Percentiles rank a stretch among this genome's conserved stretches.
phyloP scores from a whole-genome alignment of 2,113 vertebrate species.

The Chlorodrepanis virens region DNA sequence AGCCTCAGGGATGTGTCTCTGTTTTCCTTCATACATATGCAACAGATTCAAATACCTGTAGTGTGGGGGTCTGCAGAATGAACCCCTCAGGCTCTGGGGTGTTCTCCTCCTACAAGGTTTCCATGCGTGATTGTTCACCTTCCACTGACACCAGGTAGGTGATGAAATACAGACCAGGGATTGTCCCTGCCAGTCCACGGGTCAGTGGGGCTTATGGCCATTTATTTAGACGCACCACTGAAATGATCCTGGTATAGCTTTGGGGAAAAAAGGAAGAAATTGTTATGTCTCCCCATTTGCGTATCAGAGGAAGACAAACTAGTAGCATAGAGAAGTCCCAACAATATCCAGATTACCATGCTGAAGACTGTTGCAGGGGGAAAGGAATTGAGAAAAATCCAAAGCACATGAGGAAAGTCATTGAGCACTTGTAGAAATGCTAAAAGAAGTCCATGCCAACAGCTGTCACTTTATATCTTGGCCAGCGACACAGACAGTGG shows the following conservation, averaged over 20 bases:
- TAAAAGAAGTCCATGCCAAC: background rate
- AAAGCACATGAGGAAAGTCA: background rate
- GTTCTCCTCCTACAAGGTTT: background rate
- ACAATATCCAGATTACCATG: background rate
- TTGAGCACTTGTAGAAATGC: background rate
- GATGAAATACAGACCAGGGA: too few species aligned
- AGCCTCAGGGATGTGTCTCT: background rate
- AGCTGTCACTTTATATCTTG: background rate
- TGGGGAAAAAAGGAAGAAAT: background rate
- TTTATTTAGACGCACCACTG: background rate
- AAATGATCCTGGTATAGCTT: background rate
- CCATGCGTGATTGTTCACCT: fast-evolving
- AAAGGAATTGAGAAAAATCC: background rate
- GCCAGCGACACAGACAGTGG: too few species aligned
- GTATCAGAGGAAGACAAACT: background rate
- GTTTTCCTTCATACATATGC: background rate
- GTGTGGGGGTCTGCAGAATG: fast-evolving
- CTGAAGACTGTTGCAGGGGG: background rate
- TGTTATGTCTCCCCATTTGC: background rate
- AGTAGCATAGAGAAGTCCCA: background rate
- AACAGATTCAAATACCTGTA: background rate
- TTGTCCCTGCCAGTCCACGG: background rate
- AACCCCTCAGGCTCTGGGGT: background rate
- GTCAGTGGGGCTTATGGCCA: fast-evolving
- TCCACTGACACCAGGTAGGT: background rate